These are phyloP conservation scores for Hypanus sabinus DNA, from an alignment of 2,113 vertebrate species.

Conservation along the genomic window DNA sequence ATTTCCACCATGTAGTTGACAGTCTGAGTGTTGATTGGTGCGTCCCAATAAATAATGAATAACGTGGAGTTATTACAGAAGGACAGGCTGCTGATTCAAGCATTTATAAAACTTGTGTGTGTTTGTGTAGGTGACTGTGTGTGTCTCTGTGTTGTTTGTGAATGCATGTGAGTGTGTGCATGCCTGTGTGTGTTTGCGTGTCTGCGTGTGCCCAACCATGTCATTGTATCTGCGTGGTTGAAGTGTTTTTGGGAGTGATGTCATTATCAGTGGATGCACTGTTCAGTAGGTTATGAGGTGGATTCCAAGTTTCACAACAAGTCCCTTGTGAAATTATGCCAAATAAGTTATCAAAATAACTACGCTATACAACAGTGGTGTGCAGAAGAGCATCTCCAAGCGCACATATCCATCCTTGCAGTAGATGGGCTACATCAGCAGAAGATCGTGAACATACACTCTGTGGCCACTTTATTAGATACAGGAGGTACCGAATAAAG, in stretches of 20 bases:
- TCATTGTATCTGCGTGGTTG: background rate
- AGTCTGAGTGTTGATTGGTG: constrained; percentile 59
- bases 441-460: too few species aligned
- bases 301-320: background rate
- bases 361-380: background rate
- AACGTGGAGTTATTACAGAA: constrained; percentile 45
- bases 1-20: constrained; percentile 61
- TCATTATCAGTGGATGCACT: background rate
- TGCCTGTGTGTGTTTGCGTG: background rate
- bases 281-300: too few species aligned
- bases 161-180: too few species aligned
- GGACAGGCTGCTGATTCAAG: constrained; percentile 50
- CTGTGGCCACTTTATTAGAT: too few species aligned
- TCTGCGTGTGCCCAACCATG: background rate
- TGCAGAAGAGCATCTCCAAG: too few species aligned
- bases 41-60: constrained; percentile 66
- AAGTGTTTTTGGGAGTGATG: background rate
- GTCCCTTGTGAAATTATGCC: background rate
- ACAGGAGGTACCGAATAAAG: too few species aligned
- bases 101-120: constrained; percentile 43
- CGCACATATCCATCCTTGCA: too few species aligned
- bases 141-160: too few species aligned
- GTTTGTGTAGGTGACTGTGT: too few species aligned
- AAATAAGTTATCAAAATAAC: background rate
- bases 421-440: too few species aligned